Conservation (phyloP, 2,888 invertebrate species). For the Orchesellides sinensis region DNA sequence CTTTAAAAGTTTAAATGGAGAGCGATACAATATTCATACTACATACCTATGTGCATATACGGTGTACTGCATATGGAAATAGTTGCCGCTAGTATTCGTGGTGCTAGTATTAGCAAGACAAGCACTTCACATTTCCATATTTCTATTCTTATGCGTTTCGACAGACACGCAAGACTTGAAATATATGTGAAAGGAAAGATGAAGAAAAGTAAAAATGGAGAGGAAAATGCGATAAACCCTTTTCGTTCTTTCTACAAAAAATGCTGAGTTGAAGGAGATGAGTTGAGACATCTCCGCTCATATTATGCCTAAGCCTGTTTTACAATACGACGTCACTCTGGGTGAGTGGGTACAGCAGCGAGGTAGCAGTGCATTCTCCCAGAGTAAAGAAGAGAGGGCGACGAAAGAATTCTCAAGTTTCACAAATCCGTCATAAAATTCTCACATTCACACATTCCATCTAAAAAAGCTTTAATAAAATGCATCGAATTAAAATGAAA, state of each 20-base stretch:
- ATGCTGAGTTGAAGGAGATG: constrained; percentile 46
- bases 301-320: constrained; percentile 18
- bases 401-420: constrained; percentile 58
- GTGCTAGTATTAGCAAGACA: not conserved
- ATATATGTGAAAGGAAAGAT: constrained; percentile 8
- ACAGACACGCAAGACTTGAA: not conserved
- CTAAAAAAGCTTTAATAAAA: constrained; percentile 61
- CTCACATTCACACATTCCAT: constrained; percentile 62
- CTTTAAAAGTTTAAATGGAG: no score
- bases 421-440: constrained; percentile 61
- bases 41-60: no score
- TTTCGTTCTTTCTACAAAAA: constrained; percentile 22
- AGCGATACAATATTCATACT: no score
- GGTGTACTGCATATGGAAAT: no score
- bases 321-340: constrained; percentile 13
- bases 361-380: not conserved
- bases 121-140: not conserved
- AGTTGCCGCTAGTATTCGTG: no score
- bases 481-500: constrained; percentile 61
- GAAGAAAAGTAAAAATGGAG: not conserved
- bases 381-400: constrained; percentile 6
- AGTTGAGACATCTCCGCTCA: constrained; percentile 29
- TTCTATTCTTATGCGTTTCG: not conserved
- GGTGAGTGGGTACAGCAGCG: not conserved
- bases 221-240: constrained; percentile 39